Conservation (phyloP, 2,888 invertebrate species). For the Palloptera scutellata region DNA sequence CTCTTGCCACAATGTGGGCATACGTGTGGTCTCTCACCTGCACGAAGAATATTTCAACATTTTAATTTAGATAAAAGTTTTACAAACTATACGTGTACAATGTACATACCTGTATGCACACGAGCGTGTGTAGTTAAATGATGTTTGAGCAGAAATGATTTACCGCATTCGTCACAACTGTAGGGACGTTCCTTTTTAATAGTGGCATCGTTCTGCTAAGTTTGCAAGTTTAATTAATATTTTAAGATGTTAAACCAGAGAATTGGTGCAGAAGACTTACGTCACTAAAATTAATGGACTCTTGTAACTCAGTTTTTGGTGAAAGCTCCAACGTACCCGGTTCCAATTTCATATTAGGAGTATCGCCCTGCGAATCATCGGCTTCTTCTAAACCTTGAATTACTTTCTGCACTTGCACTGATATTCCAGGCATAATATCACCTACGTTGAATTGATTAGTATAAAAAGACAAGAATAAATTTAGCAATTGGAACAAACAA, state of each 20-base stretch:
- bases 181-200: constrained; percentile 77
- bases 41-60: background rate
- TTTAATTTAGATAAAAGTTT: background rate
- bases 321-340: constrained; percentile 64
- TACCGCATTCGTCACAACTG: constrained; percentile 83
- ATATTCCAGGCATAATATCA: constrained; percentile 64
- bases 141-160: constrained; percentile 83
- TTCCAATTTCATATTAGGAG: constrained; percentile 64
- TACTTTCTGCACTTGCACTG: constrained; percentile 65
- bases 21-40: constrained; percentile 79
- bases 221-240: background rate
- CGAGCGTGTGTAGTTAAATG: constrained; percentile 84
- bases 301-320: constrained; percentile 64
- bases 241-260: background rate
- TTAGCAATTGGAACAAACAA: too few species aligned
- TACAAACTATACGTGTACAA: background rate
- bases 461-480: background rate
- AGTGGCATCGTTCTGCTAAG: constrained; percentile 59
- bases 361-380: constrained; percentile 64
- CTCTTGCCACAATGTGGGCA: constrained; percentile 83
- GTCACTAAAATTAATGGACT: constrained; percentile 60
- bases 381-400: constrained; percentile 64
- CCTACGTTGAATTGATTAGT: constrained; percentile 61
- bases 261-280: constrained; percentile 49
- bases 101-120: constrained; percentile 74